phyloP scores from a whole-genome alignment of 2,888 invertebrate species.

The Tanytarsus gracilentus region DNA sequence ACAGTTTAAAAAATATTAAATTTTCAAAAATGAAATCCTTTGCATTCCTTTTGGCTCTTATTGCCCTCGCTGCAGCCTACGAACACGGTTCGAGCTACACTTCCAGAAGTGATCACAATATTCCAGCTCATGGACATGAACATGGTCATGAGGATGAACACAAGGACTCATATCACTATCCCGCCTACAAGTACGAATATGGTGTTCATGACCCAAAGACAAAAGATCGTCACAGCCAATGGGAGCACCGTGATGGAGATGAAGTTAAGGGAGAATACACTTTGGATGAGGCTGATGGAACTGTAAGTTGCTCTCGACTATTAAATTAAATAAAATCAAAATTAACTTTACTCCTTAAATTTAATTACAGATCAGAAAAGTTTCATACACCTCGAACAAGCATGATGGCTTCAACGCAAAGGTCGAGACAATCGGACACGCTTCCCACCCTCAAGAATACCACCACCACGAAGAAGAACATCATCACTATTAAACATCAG shows the following conservation, averaged over 20 bases:
- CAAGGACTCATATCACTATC: neutral
- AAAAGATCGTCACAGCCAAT: slow-evolving; percentile 41
- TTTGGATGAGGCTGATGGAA: slow-evolving; percentile 46
- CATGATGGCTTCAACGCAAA: slow-evolving; percentile 46
- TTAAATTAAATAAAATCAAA: too few relatives aligned
- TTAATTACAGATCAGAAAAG: slow-evolving; percentile 36
- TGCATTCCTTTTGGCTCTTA: too few relatives aligned
- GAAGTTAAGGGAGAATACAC: slow-evolving; percentile 32
- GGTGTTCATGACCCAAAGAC: slow-evolving; percentile 46
- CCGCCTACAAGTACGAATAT: slow-evolving; percentile 44
- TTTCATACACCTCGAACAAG: slow-evolving; percentile 45
- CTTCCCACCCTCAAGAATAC: slow-evolving; percentile 30
- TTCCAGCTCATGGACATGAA: neutral
- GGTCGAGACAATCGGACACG: slow-evolving; percentile 44
- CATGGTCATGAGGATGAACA: neutral
- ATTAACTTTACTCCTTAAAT: too few relatives aligned
- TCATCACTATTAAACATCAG: neutral
- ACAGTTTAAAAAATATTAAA: too few relatives aligned
- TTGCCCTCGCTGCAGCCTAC: too few relatives aligned
- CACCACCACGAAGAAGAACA: neutral
- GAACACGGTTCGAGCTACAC: too few relatives aligned
- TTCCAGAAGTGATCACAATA: too few relatives aligned
- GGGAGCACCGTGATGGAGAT: slow-evolving; percentile 22
- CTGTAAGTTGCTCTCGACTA: slow-evolving; percentile 37
- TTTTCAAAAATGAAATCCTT: too few relatives aligned